Evolutionary conservation across 1,140 invertebrate species (phyloP).

Genomic region (Drosophila takahashii): DNA sequence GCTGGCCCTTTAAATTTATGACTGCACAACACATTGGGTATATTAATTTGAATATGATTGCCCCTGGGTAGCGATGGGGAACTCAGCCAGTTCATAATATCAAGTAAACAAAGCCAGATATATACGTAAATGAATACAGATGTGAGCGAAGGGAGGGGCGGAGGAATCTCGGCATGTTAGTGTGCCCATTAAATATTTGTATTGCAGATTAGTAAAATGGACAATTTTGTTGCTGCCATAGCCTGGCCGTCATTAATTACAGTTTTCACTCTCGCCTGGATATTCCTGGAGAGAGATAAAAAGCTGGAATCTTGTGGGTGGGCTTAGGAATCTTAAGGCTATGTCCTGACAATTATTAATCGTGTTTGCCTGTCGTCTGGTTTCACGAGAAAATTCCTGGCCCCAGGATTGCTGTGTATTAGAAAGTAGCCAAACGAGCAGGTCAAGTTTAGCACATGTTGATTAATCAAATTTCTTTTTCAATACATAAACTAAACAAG

Average conservation of each 20-base stretch:
- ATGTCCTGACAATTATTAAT: constrained; percentile 73
- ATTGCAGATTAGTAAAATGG: constrained; percentile 76
- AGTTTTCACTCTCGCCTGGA: constrained; percentile 61
- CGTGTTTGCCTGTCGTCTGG: constrained; percentile 56
- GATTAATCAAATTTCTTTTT: too few species aligned
- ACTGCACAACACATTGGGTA: constrained; percentile 80
- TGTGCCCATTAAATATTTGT: constrained; percentile 75
- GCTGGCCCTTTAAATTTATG: constrained; percentile 71
- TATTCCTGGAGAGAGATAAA: constrained; percentile 33
- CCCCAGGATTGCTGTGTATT: constrained; percentile 29
- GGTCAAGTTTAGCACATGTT: constrained; percentile 15
- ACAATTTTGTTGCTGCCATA: constrained; percentile 58
- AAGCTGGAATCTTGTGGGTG: not conserved
- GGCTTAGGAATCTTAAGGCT: constrained; percentile 15
- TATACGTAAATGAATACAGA: constrained; percentile 12
- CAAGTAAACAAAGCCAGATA: constrained; percentile 49
- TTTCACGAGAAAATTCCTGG: constrained; percentile 22
- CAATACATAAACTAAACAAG: too few species aligned
- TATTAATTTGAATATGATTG: constrained; percentile 84
- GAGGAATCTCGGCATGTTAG: constrained; percentile 31
- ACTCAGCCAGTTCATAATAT: constrained; percentile 70
- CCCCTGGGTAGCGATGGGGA: constrained; percentile 49
- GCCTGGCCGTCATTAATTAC: constrained; percentile 67
- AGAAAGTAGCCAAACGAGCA: not conserved
- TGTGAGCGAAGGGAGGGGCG: not conserved